Percentiles rank a stretch among this genome's conserved stretches.
Conservation (phyloP, 2,888 invertebrate genomes). For the Eudasyphora cyanicolor region DNA sequence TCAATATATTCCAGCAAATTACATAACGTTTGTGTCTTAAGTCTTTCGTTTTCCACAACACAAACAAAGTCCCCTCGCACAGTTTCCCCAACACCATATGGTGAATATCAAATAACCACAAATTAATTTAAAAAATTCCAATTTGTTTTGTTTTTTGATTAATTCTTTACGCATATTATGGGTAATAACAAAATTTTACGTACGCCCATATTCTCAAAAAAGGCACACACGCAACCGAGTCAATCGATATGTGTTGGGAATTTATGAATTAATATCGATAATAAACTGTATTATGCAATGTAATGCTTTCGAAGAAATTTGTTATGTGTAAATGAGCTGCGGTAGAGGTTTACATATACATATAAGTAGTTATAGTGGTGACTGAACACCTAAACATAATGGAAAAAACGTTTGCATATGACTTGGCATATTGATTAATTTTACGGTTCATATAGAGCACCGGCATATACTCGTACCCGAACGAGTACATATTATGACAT, state of each 20-base stretch:
- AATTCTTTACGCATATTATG: slow-evolving; percentile 9
- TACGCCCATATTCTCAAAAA: slow-evolving; percentile 27
- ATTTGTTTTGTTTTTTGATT: background rate
- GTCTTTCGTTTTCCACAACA: slow-evolving; percentile 44
- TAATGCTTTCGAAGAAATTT: background rate
- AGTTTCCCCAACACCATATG: background rate
- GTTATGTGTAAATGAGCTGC: background rate
- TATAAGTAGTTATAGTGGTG: no score
- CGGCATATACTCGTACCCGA: background rate
- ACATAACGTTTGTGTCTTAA: slow-evolving; percentile 24
- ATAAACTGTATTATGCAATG: background rate
- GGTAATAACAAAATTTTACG: background rate
- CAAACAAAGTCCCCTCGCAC: background rate
- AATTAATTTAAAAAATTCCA: background rate
- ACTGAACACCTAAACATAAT: no score
- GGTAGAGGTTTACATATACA: background rate
- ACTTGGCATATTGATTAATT: slow-evolving; percentile 19
- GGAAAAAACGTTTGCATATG: background rate
- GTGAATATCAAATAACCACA: background rate
- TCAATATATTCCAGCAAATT: no score
- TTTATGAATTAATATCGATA: background rate
- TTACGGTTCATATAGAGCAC: background rate
- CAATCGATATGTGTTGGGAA: background rate
- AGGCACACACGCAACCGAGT: background rate
- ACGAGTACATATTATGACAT: background rate